A percentile compares a stretch with the other conserved stretches of the same genome.
Conservation (phyloP, 2,113 vertebrate species). For the Chaenogobius annularis region DNA sequence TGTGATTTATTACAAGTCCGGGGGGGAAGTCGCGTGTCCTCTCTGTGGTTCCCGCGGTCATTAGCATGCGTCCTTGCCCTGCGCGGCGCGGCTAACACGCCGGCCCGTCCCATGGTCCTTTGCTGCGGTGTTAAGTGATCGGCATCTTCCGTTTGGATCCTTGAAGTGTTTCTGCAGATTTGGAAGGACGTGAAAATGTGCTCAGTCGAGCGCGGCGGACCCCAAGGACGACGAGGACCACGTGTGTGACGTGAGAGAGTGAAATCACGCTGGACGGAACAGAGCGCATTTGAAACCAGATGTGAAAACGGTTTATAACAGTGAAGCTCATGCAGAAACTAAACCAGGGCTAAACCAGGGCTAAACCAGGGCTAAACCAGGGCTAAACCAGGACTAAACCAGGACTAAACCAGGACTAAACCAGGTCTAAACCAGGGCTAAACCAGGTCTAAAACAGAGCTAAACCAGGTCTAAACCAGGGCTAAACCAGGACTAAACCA, state of each 20-base stretch:
- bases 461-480: too few species aligned
- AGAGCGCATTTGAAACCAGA: background rate
- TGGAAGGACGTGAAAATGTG: background rate
- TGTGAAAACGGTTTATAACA: too few species aligned
- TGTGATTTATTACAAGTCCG: background rate
- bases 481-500: too few species aligned
- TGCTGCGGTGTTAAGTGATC: background rate
- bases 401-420: too few species aligned
- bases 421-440: too few species aligned
- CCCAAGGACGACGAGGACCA: background rate
- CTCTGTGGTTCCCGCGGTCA: background rate
- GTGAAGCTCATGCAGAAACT: background rate
- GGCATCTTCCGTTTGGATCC: background rate
- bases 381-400: too few species aligned
- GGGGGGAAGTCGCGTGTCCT: too few species aligned
- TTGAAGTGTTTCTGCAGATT: background rate
- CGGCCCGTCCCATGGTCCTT: background rate
- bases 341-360: background rate
- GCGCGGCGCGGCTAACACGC: background rate
- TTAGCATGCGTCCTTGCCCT: slow-evolving; percentile 3
- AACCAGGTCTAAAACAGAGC: too few species aligned
- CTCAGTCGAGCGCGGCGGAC: background rate
- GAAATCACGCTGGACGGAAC: background rate
- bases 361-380: too few species aligned
- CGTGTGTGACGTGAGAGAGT: background rate